Evolutionary conservation across 2,888 invertebrate genomes (phyloP).

Genomic region (Lochmaea capreae): DNA sequence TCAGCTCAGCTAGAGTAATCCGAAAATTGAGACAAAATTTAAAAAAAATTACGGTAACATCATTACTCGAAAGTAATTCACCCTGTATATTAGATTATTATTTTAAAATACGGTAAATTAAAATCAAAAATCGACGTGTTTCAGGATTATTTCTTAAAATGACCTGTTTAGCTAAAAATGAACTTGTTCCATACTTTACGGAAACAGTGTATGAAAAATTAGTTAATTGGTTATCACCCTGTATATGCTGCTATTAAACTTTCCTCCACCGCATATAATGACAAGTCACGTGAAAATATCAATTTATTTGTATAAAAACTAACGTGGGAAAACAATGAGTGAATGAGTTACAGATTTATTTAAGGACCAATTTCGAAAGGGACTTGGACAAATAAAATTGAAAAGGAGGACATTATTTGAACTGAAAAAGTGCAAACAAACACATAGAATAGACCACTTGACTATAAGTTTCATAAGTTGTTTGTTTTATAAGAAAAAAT

Average conservation of each 20-base stretch:
- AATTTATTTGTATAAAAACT: slow-evolving; percentile 21
- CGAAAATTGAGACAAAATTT: too few relatives aligned
- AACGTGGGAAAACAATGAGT: slow-evolving; percentile 33
- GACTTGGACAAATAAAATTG: slow-evolving; percentile 24
- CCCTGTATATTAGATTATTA: too few relatives aligned
- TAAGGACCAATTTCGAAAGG: slow-evolving; percentile 18
- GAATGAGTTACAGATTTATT: slow-evolving; percentile 18
- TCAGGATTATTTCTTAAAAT: too few relatives aligned
- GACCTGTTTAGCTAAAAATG: too few relatives aligned
- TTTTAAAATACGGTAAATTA: too few relatives aligned
- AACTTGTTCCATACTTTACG: too few relatives aligned
- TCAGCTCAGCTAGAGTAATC: too few relatives aligned
- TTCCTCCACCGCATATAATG: background rate
- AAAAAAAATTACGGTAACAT: too few relatives aligned
- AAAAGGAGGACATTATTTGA: slow-evolving; percentile 23
- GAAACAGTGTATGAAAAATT: too few relatives aligned
- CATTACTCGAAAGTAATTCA: too few relatives aligned
- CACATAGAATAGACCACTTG: background rate
- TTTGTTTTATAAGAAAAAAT: background rate
- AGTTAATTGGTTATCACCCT: background rate
- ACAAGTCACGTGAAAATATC: slow-evolving; percentile 11
- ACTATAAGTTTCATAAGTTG: background rate
- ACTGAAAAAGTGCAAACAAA: slow-evolving; percentile 14
- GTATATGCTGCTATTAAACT: background rate
- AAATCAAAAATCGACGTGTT: too few relatives aligned